Base-by-base conservation (phyloP, 1,140 invertebrate species). In the Diachasma alloeum region DNA sequence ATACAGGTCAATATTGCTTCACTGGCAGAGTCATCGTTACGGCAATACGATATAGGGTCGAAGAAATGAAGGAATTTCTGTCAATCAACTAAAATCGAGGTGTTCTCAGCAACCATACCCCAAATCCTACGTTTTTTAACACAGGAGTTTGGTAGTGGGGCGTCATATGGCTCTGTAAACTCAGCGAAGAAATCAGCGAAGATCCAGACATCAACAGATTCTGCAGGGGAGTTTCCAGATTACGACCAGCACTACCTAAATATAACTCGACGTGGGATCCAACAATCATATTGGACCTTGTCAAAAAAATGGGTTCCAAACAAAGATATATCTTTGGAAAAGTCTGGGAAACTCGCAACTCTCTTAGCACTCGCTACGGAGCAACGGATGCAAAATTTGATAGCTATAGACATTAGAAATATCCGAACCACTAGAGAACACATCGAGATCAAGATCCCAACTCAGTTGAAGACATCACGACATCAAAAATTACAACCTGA, bases 121-220 rank as follows among this genome's bases (percentile, higher is more conserved):
- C 5, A 46, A 4, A 19, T 75, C 10, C 26, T 80, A 6, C 19
- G 2, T 4, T 80, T 80, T 66, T 44, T 80, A 0, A 70, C 69
- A 0, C 13, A 22, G 19, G 19, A 75, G 63, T 75, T 78, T 17
- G 0, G 67, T 0, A 78, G 26, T 0, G 75, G 71, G 17, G 67
- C 72, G 0, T 75, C 72, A 4, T 68, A 78, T 24, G 66, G 79
- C n/a, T 48, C 77, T 4, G 10, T 80, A 2, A 78, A 80, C 53
- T 46, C 19, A 0, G 68, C 26, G 19, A 74, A 77, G 4, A 72
- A 48, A 46, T 81, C 4, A 66, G 70, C 1, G 39, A 79, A 67
- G 78, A 83, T 67, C 73, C 77, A 11, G 46, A 17, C 24, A 69
- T 83, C n/a, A 78, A 78, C 59, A 26, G 79, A 17, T 83, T 83